phyloP scores from a whole-genome alignment of 2,797 vertebrate species.

The Takifugu rubripes region DNA sequence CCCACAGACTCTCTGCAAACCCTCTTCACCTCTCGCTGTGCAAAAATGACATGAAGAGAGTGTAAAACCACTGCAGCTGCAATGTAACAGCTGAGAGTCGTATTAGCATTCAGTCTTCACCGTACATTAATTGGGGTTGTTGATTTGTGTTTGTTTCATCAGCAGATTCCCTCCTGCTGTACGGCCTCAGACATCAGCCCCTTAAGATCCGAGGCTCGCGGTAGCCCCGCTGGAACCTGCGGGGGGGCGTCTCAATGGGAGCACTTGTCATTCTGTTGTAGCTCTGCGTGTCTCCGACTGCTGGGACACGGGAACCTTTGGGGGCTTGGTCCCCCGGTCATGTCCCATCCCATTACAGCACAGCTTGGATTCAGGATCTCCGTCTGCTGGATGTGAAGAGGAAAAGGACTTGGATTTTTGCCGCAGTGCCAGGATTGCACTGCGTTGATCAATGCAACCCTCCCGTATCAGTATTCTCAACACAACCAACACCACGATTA shows the following conservation, averaged over 20 bases:
- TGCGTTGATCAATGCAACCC: not conserved
- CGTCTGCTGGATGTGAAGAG: slow-evolving; percentile 8
- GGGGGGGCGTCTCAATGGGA: slow-evolving; percentile 9
- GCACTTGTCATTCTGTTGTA: slow-evolving; percentile 2
- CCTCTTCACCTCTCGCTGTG: too few species aligned
- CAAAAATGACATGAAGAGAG: too few species aligned
- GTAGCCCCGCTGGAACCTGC: slow-evolving; percentile 5
- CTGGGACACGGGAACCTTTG: slow-evolving; percentile 23
- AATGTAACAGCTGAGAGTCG: not conserved
- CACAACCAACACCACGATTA: not conserved
- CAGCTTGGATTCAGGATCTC: slow-evolving; percentile 2
- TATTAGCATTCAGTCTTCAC: slow-evolving; percentile 4
- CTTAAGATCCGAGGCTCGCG: slow-evolving; percentile 19
- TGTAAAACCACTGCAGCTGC: too few species aligned
- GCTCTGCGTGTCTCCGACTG: slow-evolving; percentile 30
- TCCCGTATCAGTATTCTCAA: slow-evolving; percentile 12
- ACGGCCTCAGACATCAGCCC: slow-evolving; percentile 7
- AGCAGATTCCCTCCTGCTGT: slow-evolving; percentile 6
- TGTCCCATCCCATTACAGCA: slow-evolving; percentile 14
- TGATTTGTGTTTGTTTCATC: slow-evolving; percentile 21
- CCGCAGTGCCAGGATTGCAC: too few species aligned
- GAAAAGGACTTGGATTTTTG: not conserved
- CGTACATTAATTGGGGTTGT: slow-evolving; percentile 11
- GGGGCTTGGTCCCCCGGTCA: slow-evolving; percentile 20
- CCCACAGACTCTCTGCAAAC: too few species aligned